These are phyloP conservation scores for Gryon sp. DNA, from an alignment of 1,140 invertebrate genomes.

Conservation along the genomic window DNA sequence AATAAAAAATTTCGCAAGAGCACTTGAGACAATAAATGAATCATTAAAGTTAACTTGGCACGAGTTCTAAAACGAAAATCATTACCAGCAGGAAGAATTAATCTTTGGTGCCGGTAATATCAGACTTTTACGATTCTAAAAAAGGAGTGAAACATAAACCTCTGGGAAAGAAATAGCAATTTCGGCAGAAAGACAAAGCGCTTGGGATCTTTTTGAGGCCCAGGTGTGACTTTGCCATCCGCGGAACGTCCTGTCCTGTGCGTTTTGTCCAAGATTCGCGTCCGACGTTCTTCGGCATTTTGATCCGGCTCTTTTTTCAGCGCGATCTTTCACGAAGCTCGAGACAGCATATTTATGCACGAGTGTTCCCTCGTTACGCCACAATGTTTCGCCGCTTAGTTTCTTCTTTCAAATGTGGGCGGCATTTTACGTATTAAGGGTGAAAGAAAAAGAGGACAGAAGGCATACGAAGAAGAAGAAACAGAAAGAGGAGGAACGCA, in stretches of 20 bases:
- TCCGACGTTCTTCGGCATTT: constrained; percentile 64
- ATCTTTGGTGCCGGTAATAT: constrained; percentile 36
- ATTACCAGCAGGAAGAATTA: constrained; percentile 46
- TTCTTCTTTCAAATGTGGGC: constrained; percentile 71
- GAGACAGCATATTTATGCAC: constrained; percentile 66
- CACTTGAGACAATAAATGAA: constrained; percentile 28
- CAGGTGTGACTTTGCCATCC: constrained; percentile 74
- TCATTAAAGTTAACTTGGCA: constrained; percentile 44
- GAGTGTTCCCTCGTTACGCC: constrained; percentile 75
- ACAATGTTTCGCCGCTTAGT: constrained; percentile 74
- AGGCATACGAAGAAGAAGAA: constrained; percentile 42
- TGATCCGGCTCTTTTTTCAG: constrained; percentile 62
- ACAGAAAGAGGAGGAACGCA: constrained; percentile 66
- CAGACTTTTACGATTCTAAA: constrained; percentile 52
- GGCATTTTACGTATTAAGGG: constrained; percentile 57
- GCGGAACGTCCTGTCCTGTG: constrained; percentile 69
- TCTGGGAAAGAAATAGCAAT: constrained; percentile 36
- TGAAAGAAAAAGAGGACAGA: constrained; percentile 43
- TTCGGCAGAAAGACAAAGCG: constrained; percentile 56
- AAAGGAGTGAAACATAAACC: constrained; percentile 42
- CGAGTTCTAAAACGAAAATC: constrained; percentile 42
- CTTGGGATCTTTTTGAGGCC: constrained; percentile 5
- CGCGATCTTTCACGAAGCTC: constrained; percentile 36
- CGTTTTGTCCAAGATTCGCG: constrained; percentile 55
- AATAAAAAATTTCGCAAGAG: constrained; percentile 20